Conservation (phyloP, 2,888 invertebrate species). For the Tetragonisca angustula region DNA sequence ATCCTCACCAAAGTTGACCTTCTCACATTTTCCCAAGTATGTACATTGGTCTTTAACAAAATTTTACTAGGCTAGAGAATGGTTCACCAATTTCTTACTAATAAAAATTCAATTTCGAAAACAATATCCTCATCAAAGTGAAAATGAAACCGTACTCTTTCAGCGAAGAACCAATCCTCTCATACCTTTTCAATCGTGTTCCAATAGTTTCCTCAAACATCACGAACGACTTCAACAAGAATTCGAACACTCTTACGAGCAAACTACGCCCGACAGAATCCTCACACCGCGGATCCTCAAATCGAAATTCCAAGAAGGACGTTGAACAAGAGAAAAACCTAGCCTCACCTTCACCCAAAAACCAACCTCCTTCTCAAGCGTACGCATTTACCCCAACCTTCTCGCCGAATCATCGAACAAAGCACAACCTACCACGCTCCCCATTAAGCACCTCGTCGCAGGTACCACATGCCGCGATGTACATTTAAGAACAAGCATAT, state of each 20-base stretch:
- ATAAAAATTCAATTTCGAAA: too few relatives aligned
- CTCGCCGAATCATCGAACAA: not conserved
- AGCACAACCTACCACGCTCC: not conserved
- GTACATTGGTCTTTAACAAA: not conserved
- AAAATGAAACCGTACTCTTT: too few relatives aligned
- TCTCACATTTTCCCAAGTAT: too few relatives aligned
- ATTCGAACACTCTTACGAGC: too few relatives aligned
- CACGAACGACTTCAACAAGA: too few relatives aligned
- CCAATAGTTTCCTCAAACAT: too few relatives aligned
- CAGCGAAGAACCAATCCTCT: too few relatives aligned
- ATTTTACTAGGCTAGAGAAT: not conserved
- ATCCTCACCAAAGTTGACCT: too few relatives aligned
- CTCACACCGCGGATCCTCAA: not conserved
- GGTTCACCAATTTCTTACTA: not conserved
- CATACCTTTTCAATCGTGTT: too few relatives aligned
- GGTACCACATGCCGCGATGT: conserved; percentile 34
- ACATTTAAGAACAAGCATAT: conserved; percentile 49
- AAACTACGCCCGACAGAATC: too few relatives aligned
- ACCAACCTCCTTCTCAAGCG: not conserved
- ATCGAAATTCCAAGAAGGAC: not conserved
- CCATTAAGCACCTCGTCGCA: conserved; percentile 14
- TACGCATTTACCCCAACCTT: not conserved
- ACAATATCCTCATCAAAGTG: too few relatives aligned
- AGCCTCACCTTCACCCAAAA: conserved; percentile 3
- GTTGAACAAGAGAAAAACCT: not conserved